These are phyloP conservation scores for Sula dactylatra DNA, from an alignment of 2,113 vertebrate species.

Conservation along the genomic window DNA sequence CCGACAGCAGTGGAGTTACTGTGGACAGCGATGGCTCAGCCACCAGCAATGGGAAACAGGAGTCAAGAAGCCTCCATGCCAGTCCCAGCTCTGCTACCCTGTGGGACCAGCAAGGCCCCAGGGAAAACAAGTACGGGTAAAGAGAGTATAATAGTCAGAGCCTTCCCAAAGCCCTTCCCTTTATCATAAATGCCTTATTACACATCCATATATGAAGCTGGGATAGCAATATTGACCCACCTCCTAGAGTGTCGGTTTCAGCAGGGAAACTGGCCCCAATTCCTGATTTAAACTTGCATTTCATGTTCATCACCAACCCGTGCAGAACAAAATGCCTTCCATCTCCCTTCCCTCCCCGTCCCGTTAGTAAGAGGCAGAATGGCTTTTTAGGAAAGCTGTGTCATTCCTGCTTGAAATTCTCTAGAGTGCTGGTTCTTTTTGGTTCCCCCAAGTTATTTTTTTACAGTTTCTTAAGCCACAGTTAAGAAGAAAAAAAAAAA, in stretches of 20 bases:
- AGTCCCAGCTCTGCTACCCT: not conserved
- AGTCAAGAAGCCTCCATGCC: not conserved
- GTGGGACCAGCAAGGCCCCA: not conserved
- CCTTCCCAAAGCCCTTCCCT: not conserved
- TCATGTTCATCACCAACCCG: not conserved
- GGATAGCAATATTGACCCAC: not conserved
- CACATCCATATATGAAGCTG: not conserved
- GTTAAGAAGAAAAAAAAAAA: not conserved
- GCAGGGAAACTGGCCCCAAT: not conserved
- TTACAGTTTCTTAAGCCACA: not conserved
- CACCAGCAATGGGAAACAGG: not conserved
- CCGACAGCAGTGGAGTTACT: not conserved
- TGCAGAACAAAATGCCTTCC: not conserved
- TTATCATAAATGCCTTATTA: not conserved
- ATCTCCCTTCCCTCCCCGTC: not conserved
- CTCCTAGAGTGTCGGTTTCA: not conserved
- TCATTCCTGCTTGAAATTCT: not conserved
- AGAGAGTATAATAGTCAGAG: not conserved
- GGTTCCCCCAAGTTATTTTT: constrained; percentile 4
- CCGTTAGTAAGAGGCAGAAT: not conserved
- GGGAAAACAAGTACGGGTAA: not conserved
- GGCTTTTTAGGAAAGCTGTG: not conserved
- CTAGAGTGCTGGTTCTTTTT: not conserved
- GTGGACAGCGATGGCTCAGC: not conserved
- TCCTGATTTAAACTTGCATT: not conserved